Base-by-base conservation (phyloP, 2,113 vertebrate genomes). In the Alligator sinensis region DNA sequence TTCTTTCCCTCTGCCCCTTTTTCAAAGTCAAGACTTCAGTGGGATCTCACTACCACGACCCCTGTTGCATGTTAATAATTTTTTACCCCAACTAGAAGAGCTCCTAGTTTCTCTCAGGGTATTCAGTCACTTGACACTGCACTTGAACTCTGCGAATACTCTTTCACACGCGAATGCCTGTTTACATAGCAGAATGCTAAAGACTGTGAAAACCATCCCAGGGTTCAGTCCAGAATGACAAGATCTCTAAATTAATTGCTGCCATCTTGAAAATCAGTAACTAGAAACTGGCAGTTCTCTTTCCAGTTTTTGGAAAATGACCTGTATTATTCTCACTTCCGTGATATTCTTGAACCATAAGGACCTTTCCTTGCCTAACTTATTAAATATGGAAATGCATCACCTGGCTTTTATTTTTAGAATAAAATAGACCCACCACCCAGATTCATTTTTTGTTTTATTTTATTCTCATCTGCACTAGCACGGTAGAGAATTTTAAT, bases 1-100 rank as follows among this genome's bases (percentile, higher is more conserved):
- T 91, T 94, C 11, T 75, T 96, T 75, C 90, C 27, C 0, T 95
- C 87, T 94, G 92, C 90, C 87, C 85, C 78, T 75, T 74, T 91
- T 24, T 94, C n/a, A 54, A 77, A 82, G 72, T 60, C 66, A 94
- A 86, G 80, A 77, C 82, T 95, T 95, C 55, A 75, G 60, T 24
- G 38, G 84, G 28, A 22, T 70, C 68, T 27, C 82, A 86, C 68
- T 87, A 92, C 94, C 79, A 89, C 72, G 82, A 11, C 3, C 60
- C 66, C 17, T 80, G 76, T 88, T 89, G 16, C 24, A 89, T 83
- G 66, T 91, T 83, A 34, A 58, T 61, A 61, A 74, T 70, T 27
- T 80, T 72, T 78, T 72, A 38, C 12, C 60, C 14, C 10, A 0
- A 30, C 34, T 55, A 72, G 70, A 25, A 77, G 25, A 81, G 0